A percentile compares a stretch with the other conserved stretches of the same genome.
phyloP scores from a whole-genome alignment of 2,113 vertebrate genomes.

The Neomonachus schauinslandi region DNA sequence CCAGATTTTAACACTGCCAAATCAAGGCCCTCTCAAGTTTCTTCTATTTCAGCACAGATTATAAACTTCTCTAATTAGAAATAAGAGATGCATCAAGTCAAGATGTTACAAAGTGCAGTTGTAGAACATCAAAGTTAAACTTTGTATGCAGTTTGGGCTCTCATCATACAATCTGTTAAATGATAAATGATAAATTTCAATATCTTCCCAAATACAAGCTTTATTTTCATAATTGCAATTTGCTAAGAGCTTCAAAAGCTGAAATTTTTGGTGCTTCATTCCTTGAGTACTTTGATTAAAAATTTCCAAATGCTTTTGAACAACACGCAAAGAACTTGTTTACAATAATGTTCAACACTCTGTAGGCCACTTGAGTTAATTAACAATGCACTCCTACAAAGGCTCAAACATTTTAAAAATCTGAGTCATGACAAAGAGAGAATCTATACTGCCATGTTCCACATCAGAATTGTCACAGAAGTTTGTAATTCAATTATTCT shows the following conservation, averaged over 20 bases:
- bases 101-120: not conserved
- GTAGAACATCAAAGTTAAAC: constrained; percentile 18
- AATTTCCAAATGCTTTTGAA: constrained; percentile 57
- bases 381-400: constrained; percentile 40
- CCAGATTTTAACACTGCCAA: constrained; percentile 33
- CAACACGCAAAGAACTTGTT: constrained; percentile 35
- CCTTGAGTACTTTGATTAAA: constrained; percentile 43
- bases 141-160: not conserved
- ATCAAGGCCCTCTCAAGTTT: not conserved
- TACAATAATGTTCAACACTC: not conserved
- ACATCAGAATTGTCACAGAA: constrained; percentile 33
- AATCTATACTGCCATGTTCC: not conserved
- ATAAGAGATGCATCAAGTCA: not conserved
- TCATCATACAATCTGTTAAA: not conserved
- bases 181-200: not conserved
- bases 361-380: constrained; percentile 48
- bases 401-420: constrained; percentile 36
- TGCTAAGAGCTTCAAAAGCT: constrained; percentile 24
- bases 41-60: not conserved
- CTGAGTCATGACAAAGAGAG: not conserved
- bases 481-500: constrained; percentile 16
- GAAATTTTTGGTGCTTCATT: not conserved
- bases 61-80: constrained; percentile 7
- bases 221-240: constrained; percentile 38
- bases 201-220: not conserved